A percentile compares a stretch with the other conserved stretches of the same genome.
Evolutionary conservation across 2,888 invertebrate species (phyloP).

Genomic region (Athalia circularis): DNA sequence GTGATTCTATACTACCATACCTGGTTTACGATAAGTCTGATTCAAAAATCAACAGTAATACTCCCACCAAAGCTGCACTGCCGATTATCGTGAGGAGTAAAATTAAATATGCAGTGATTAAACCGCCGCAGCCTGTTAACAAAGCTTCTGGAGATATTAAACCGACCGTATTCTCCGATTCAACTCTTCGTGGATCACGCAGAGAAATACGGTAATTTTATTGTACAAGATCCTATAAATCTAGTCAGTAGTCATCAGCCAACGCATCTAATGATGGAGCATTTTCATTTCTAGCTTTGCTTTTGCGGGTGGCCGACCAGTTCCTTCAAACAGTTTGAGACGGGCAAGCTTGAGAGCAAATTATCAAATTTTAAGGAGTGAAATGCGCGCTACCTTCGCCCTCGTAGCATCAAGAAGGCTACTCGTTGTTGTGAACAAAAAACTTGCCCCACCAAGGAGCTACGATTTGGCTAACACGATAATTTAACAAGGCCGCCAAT

Average conservation of each 20-base stretch:
- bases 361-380: conserved; percentile 70
- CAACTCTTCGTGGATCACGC: conserved; percentile 66
- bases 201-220: conserved; percentile 68
- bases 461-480: conserved; percentile 54
- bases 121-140: conserved; percentile 54
- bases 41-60: neutral
- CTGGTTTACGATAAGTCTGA: conserved; percentile 52
- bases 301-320: conserved; percentile 70
- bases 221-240: neutral
- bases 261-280: neutral
- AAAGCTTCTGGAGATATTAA: conserved; percentile 61
- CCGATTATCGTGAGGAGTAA: conserved; percentile 70
- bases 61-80: conserved; percentile 52
- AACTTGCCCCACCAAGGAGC: conserved; percentile 58
- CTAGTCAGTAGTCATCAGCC: neutral
- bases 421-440: conserved; percentile 67
- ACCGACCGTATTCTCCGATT: conserved; percentile 68
- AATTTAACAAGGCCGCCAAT: conserved; percentile 38
- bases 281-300: conserved; percentile 64
- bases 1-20: conserved; percentile 70
- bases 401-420: conserved; percentile 69
- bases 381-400: conserved; percentile 68
- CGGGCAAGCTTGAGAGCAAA: conserved; percentile 69
- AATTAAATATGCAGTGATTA: conserved; percentile 68
- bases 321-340: conserved; percentile 68